Base-by-base conservation (phyloP, 2,888 invertebrate species). In the Endomychus coccineus region DNA sequence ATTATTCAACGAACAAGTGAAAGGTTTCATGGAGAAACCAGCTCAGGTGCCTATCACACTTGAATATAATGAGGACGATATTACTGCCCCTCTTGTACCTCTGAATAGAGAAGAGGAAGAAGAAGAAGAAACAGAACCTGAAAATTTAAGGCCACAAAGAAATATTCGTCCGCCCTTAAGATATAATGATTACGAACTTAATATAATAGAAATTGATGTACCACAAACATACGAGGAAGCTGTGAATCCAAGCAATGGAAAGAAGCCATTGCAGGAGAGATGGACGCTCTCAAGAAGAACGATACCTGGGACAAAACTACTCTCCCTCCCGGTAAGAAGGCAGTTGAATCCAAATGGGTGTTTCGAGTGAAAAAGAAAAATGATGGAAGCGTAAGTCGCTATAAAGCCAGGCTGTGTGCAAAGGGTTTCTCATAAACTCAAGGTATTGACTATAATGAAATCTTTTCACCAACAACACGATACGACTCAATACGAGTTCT, bases 331-430 rank as follows among this genome's bases (percentile, higher is more conserved):
- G 34, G 24, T 13, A 28, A 40, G 15, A 42, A 39, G 25, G 30
- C 46, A 11, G 48, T 49, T n/a, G 39, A 44, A 12, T 39, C 46
- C 13, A 42, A 25, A 35, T 48, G 49, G 44, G 28, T 48, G n/a
- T 48, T 49, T 11, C 5, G 14, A 12, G 5, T 28, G 24, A 43
- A 39, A 30, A 43, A 28, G 4, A 43, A 49, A 36, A 16, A 43
- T 27, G 36, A 24, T 10, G 24, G 24, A 7, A 11, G 11, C 4
- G 11, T 24, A 24, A 11, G 11, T 4, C 7, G 24, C 4, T 28
- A 28, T 13, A 51, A 49, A 23, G 50, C 46, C n/a, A 29, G 45
- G 25, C 22, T 50, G 30, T 45, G 50, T 2, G 48, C 46, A 4
- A 50, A 46, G 42, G 50, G 50, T 9, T 49, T 36, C 34, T 43